Base-by-base conservation (phyloP, 1,140 invertebrate species). In the Delia radicum region DNA sequence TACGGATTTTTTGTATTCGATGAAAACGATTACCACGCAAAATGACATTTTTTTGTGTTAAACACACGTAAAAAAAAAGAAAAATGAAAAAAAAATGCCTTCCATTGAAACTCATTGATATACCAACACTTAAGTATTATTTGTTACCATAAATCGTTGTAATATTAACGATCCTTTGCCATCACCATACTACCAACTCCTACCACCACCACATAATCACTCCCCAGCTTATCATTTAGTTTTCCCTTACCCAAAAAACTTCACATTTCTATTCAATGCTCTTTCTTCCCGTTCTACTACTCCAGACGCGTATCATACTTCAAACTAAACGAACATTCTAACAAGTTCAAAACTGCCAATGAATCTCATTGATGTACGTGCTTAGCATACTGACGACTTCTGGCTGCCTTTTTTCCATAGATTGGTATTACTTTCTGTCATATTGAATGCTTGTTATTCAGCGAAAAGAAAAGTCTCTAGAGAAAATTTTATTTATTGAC, bases 311-410 rank as follows among this genome's bases (percentile, higher is more conserved):
- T 42, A 42, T 42, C 37, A 42, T 42, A 13, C n/a, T 42, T 10
- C n/a, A 7, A 55, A 18, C 48, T 55, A 21, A n/a, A 10, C n/a
- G 18, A 55, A 55, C 24, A 18, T 21, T 55, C 29, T 69, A 37
- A 69, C 65, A 69, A 69, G 31, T 69, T 33, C 65, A 69, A 24
- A 21, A 69, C 29, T 69, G n/a, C 65, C 29, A 69, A 37, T 69
- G 65, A 69, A 69, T 69, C 65, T 69, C 31, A 69, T 69, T 37
- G 65, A 69, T 31, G 29, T 33, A 69, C 65, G 65, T 69, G 65
- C 29, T 69, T 24, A 37, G 65, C 65, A 33, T 69, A 69, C 24
- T 37, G 65, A 37, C 7, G 48, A 55, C 7, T 55, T 55, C 24
- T 55, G n/a, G 6, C 48, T 21, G 7, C n/a, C 7, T 55, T 55